Evolutionary conservation across 2,797 vertebrate species (phyloP).

Genomic region (Rhincodon typus): DNA sequence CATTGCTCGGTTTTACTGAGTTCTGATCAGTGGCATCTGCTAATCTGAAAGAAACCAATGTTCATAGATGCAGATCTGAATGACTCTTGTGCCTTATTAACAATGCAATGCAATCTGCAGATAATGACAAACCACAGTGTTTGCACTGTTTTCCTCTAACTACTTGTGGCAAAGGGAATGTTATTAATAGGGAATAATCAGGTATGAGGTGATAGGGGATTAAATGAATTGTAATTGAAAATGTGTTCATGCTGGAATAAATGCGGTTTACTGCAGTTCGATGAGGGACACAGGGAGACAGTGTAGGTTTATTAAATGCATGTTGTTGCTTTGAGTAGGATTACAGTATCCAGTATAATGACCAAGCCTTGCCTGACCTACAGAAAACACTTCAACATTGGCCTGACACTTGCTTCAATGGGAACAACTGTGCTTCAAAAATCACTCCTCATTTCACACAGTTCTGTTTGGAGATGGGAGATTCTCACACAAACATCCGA

Average conservation of each 20-base stretch:
- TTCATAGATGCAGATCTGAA: background rate
- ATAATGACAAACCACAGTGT: conserved; percentile 9
- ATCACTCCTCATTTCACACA: background rate
- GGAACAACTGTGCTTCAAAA: background rate
- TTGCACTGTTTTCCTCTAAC: background rate
- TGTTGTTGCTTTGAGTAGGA: background rate
- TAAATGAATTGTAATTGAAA: conserved; percentile 34
- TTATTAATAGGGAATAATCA: conserved; percentile 34
- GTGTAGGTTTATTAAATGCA: conserved; percentile 22
- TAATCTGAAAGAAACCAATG: background rate
- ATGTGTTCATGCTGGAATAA: conserved; percentile 20
- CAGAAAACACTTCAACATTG: background rate
- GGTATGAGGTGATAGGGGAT: conserved; percentile 31
- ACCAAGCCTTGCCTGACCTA: background rate
- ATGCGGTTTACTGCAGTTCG: too few species aligned
- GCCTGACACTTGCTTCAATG: background rate
- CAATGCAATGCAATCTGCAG: conserved; percentile 25
- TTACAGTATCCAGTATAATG: background rate
- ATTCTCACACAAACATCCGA: background rate
- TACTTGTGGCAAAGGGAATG: conserved; percentile 32
- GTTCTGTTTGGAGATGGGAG: background rate
- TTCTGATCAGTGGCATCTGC: background rate
- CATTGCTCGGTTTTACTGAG: background rate
- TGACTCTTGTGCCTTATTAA: background rate
- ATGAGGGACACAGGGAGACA: background rate